Evolutionary conservation across 2,888 invertebrate species (phyloP).

Genomic region (Drosophila merina): DNA sequence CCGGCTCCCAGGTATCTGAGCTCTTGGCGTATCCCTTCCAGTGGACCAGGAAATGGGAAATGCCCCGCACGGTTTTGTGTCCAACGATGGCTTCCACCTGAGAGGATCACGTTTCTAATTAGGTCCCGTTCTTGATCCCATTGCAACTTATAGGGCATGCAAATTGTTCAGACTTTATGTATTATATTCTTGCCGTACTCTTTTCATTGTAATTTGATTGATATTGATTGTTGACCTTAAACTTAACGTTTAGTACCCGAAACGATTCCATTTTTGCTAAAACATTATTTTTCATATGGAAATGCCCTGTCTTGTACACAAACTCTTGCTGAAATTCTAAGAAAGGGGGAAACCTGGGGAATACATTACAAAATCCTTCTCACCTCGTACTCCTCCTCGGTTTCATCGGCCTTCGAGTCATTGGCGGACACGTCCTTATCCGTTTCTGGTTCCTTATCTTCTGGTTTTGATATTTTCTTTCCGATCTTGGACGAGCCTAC

Average conservation of each 20-base stretch:
- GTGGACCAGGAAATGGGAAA: slow-evolving; percentile 88
- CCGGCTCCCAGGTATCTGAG: slow-evolving; percentile 91
- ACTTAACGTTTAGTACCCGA: too few species aligned
- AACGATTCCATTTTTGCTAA: too few species aligned
- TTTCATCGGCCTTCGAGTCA: slow-evolving; percentile 41
- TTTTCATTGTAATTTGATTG: too few species aligned
- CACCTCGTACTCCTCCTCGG: slow-evolving; percentile 73
- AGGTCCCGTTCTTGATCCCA: background rate
- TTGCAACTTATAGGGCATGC: too few species aligned
- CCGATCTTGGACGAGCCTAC: slow-evolving; percentile 27
- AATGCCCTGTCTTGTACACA: too few species aligned
- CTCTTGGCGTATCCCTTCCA: slow-evolving; percentile 91
- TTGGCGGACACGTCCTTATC: slow-evolving; percentile 1
- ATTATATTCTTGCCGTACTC: too few species aligned
- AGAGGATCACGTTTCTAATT: background rate
- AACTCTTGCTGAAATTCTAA: too few species aligned
- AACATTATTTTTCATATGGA: too few species aligned
- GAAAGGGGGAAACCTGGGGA: too few species aligned
- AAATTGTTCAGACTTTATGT: too few species aligned
- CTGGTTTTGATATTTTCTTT: background rate
- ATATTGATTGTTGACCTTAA: too few species aligned
- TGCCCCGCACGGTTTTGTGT: slow-evolving; percentile 88
- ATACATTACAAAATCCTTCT: slow-evolving; percentile 28
- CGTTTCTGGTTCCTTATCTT: background rate
- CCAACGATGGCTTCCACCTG: slow-evolving; percentile 89